A percentile compares a stretch with the other conserved stretches of the same genome.
These are phyloP conservation scores for Chironomus tepperi DNA, from an alignment of 1,140 invertebrate genomes.

Conservation along the genomic window DNA sequence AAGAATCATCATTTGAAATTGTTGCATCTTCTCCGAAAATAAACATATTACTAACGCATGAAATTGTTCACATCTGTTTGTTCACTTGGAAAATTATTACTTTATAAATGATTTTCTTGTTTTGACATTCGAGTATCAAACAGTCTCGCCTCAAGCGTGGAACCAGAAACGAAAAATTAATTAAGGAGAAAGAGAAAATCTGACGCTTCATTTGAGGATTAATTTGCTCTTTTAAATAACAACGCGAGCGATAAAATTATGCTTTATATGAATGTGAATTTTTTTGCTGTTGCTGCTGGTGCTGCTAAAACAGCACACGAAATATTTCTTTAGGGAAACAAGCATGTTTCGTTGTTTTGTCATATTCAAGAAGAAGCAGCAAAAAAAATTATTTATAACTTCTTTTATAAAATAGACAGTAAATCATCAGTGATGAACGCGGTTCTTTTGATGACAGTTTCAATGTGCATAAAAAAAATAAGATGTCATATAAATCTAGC, in stretches of 20 bases:
- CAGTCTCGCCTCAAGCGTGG: not conserved
- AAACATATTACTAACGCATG: not conserved
- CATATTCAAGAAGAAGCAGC: not conserved
- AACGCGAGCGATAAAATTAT: no score
- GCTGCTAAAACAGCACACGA: no score
- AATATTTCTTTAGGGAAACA: not conserved
- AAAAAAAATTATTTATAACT: constrained; percentile 8
- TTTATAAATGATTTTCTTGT: constrained; percentile 15
- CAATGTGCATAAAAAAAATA: constrained; percentile 10
- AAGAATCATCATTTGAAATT: not conserved
- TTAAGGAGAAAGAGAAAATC: constrained; percentile 7
- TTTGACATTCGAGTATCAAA: constrained; percentile 1
- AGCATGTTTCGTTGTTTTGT: not conserved
- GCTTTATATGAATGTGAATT: no score
- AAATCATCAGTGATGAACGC: constrained; percentile 1
- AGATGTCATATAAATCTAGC: not conserved
- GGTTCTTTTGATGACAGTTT: constrained; percentile 7
- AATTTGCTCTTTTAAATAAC: not conserved
- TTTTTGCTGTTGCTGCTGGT: no score
- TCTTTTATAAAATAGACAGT: not conserved
- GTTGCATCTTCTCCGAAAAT: constrained; percentile 1
- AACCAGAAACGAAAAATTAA: not conserved
- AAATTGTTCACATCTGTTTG: not conserved
- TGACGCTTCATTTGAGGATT: constrained; percentile 7
- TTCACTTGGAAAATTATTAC: constrained; percentile 3